A percentile compares a stretch with the other conserved stretches of the same genome.
Evolutionary conservation across 2,113 vertebrate species (phyloP).

Genomic region (Poeciliopsis occidentalis): DNA sequence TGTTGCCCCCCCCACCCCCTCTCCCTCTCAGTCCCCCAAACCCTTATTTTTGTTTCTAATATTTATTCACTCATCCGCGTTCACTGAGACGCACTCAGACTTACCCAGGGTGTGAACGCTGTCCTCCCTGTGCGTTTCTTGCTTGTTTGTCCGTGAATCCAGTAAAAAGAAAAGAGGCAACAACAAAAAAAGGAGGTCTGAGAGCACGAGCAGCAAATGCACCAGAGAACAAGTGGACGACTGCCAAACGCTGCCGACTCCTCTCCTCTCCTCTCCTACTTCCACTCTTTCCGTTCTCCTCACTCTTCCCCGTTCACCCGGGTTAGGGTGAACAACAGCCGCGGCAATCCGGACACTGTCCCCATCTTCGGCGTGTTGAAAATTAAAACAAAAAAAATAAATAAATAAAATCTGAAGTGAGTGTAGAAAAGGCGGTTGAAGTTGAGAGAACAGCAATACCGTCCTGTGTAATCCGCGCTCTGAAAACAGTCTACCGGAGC

Average conservation of each 20-base stretch:
- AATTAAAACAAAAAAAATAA: not conserved
- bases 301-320: slow-evolving; percentile 47
- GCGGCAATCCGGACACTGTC: slow-evolving; percentile 78
- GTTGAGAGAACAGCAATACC: slow-evolving; percentile 6
- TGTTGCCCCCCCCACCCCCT: too few species aligned
- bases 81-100: slow-evolving; percentile 12
- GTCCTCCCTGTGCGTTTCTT: slow-evolving; percentile 59
- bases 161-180: slow-evolving; percentile 24
- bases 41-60: too few species aligned
- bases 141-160: slow-evolving; percentile 61
- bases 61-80: not conserved
- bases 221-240: slow-evolving; percentile 58
- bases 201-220: slow-evolving; percentile 41
- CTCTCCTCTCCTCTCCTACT: slow-evolving; percentile 24
- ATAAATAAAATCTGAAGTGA: not conserved
- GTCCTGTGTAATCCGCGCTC: slow-evolving; percentile 41
- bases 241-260: slow-evolving; percentile 57
- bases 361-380: slow-evolving; percentile 22
- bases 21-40: too few species aligned
- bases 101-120: slow-evolving; percentile 78
- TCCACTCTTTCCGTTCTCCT: slow-evolving; percentile 32
- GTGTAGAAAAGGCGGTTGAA: slow-evolving; percentile 10
- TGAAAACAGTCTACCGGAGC: slow-evolving; percentile 21
- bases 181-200: slow-evolving; percentile 20
- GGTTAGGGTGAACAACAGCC: slow-evolving; percentile 37